A percentile compares a stretch with the other conserved stretches of the same genome.
These are phyloP conservation scores for Pherbina coryleti DNA, from an alignment of 2,888 invertebrate genomes.

Conservation along the genomic window DNA sequence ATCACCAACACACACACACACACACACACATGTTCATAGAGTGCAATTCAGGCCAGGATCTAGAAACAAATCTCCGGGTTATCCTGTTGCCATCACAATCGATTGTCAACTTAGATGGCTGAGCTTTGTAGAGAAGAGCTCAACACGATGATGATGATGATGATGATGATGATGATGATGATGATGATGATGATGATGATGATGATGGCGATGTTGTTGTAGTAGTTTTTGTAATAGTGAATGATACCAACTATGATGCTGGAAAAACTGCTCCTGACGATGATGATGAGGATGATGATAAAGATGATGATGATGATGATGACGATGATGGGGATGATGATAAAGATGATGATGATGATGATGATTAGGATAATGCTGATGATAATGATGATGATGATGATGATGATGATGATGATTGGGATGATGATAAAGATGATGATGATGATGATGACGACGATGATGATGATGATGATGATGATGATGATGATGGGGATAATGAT, in stretches of 20 bases:
- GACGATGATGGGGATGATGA: no score
- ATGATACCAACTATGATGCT: neutral
- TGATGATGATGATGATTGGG: no score
- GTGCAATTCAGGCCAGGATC: conserved; percentile 47
- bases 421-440: no score
- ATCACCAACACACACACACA: conserved; percentile 48
- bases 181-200: neutral
- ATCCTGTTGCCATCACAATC: conserved; percentile 13
- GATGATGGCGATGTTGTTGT: neutral
- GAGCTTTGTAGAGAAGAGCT: neutral
- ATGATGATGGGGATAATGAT: no score
- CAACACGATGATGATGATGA: neutral
- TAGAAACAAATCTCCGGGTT: conserved; percentile 23
- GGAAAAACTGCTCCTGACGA: neutral
- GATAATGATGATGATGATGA: no score
- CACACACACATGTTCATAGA: conserved; percentile 46
- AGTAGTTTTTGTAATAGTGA: neutral
- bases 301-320: no score
- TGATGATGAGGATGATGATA: no score
- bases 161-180: neutral
- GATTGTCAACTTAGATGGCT: conserved; percentile 15
- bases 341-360: no score
- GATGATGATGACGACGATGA: no score
- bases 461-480: no score
- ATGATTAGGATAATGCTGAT: no score